Conservation (phyloP, 53 echinoderm and acorn worm species). For the Luidia sarsii region DNA sequence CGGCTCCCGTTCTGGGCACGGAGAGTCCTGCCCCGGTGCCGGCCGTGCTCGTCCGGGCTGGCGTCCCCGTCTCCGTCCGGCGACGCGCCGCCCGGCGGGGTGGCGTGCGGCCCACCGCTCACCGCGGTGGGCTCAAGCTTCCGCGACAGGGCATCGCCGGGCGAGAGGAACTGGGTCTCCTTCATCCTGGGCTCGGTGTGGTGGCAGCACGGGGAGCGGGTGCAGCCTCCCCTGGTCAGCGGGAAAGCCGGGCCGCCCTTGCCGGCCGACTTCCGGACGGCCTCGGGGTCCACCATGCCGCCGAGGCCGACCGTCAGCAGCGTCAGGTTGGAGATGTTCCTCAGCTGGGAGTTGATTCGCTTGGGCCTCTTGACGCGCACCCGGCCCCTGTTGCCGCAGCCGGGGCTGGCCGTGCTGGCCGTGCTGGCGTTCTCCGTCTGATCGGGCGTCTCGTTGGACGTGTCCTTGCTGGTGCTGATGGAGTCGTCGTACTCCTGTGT, state of each 20-base stretch:
- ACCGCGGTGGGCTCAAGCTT: too few species aligned
- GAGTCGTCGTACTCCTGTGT: constrained; percentile 75
- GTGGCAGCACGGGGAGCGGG: constrained; percentile 29
- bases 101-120: too few species aligned
- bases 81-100: too few species aligned
- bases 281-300: constrained; percentile 69
- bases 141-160: constrained; percentile 17
- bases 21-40: constrained; percentile 11
- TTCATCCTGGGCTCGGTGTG: constrained; percentile 28
- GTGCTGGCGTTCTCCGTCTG: constrained; percentile 58
- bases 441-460: constrained; percentile 72
- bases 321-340: constrained; percentile 84
- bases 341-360: constrained; percentile 72
- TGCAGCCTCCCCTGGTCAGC: constrained; percentile 14
- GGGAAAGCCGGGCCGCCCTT: neutral
- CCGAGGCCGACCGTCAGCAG: constrained; percentile 77
- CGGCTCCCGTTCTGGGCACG: constrained; percentile 37
- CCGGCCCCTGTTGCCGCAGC: constrained; percentile 47
- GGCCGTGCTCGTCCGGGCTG: constrained; percentile 25
- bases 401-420: constrained; percentile 43
- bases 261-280: constrained; percentile 23
- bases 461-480: constrained; percentile 75
- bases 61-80: too few species aligned
- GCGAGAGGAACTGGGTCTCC: constrained; percentile 48
- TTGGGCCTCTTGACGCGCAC: constrained; percentile 57